These are phyloP conservation scores for Acipenser ruthenus DNA, from an alignment of 2,797 vertebrate genomes.

Conservation along the genomic window DNA sequence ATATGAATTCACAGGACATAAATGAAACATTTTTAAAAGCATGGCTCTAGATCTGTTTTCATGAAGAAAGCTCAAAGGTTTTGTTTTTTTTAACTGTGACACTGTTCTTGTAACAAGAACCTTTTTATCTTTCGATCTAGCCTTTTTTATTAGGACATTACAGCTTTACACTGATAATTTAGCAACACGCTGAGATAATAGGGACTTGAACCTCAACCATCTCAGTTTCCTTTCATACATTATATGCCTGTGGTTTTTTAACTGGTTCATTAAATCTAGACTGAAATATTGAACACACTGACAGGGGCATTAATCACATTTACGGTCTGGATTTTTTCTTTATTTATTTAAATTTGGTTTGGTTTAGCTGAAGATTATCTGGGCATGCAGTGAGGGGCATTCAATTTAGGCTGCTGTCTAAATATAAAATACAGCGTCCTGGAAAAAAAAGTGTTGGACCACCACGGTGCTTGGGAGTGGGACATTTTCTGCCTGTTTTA, in stretches of 20 bases:
- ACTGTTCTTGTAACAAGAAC: neutral
- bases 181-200: neutral
- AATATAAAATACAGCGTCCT: too few species aligned
- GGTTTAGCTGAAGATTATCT: too few species aligned
- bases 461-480: too few species aligned
- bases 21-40: too few species aligned
- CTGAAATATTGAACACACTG: neutral
- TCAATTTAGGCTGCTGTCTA: too few species aligned
- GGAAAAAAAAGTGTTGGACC: too few species aligned
- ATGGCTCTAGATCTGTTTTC: too few species aligned
- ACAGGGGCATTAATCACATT: neutral
- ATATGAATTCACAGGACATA: too few species aligned
- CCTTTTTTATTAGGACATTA: neutral
- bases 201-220: neutral
- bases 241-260: neutral
- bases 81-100: neutral
- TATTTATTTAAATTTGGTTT: neutral
- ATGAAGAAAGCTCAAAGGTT: too few species aligned
- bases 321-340: neutral
- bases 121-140: neutral
- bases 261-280: neutral
- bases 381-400: too few species aligned
- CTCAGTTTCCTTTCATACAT: neutral
- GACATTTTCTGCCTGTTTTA: too few species aligned
- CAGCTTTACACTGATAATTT: neutral